These are phyloP conservation scores for Archips xylosteana DNA, from an alignment of 2,888 invertebrate genomes.

Conservation along the genomic window DNA sequence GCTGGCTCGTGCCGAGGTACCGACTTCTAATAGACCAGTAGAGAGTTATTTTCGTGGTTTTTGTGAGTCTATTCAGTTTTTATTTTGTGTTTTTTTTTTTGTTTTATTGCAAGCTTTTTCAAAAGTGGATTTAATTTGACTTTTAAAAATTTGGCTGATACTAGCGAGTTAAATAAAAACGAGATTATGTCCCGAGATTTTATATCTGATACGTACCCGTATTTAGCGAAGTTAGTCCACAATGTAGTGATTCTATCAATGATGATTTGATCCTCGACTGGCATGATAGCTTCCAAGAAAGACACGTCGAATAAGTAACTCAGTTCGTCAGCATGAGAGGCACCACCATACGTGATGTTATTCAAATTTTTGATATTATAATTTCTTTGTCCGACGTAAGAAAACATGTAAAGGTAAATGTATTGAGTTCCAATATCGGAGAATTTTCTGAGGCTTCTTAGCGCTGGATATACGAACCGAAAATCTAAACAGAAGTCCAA, in stretches of 20 bases:
- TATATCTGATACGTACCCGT: conserved; percentile 53
- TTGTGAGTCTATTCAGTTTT: no score
- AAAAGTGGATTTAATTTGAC: no score
- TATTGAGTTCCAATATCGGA: conserved; percentile 47
- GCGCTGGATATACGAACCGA: conserved; percentile 51
- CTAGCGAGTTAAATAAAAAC: no score
- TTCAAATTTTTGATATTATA: conserved; percentile 25
- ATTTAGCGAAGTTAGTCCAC: conserved; percentile 66
- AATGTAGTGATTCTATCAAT: conserved; percentile 58
- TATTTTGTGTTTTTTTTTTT: no score
- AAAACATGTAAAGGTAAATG: conserved; percentile 55
- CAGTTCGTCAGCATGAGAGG: conserved; percentile 57
- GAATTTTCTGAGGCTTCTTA: conserved; percentile 50
- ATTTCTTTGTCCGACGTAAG: conserved; percentile 55
- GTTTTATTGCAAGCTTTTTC: no score
- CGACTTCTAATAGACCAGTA: no score
- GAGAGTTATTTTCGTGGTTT: no score
- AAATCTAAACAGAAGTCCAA: conserved; percentile 55
- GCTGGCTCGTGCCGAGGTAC: no score
- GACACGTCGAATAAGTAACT: conserved; percentile 56
- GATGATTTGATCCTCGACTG: conserved; percentile 55
- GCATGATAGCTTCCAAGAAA: conserved; percentile 43
- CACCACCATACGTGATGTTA: conserved; percentile 51
- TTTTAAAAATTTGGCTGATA: no score
- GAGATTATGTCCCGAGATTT: no score